phyloP scores from a whole-genome alignment of 2,113 vertebrate genomes.

The Xyliphius kryptos region DNA sequence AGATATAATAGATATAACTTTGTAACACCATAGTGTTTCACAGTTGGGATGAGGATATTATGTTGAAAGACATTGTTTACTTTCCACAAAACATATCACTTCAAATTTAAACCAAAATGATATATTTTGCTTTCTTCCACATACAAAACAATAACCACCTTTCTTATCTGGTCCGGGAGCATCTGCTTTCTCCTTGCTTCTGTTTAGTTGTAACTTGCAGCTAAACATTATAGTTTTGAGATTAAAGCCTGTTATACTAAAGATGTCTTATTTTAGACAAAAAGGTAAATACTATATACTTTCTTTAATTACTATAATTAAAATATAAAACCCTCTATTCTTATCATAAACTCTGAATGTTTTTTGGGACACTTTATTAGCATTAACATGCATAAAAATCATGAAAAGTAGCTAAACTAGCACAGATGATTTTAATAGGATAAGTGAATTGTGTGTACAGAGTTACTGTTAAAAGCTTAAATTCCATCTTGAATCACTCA shows the following conservation, averaged over 20 bases:
- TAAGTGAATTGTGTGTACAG: not conserved
- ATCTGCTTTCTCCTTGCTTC: no score
- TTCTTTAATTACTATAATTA: not conserved
- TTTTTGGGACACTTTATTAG: not conserved
- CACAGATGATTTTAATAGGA: conserved; percentile 9
- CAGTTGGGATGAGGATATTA: no score
- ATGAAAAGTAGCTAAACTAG: not conserved
- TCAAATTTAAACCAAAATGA: no score
- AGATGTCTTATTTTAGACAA: not conserved
- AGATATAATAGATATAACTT: no score
- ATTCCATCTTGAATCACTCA: conserved; percentile 11
- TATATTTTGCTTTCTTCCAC: no score
- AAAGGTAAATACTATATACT: not conserved
- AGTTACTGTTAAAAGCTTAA: not conserved
- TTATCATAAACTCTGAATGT: not conserved
- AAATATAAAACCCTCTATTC: not conserved
- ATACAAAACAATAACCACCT: no score
- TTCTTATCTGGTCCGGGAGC: no score
- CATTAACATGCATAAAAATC: not conserved
- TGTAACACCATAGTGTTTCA: no score
- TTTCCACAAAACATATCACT: no score
- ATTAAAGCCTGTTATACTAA: not conserved
- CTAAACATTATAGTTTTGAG: no score
- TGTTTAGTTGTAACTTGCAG: no score
- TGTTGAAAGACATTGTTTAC: no score